A percentile compares a stretch with the other conserved stretches of the same genome.
phyloP scores from a whole-genome alignment of 2,797 vertebrate species.

The Pantherophis vulpinus region DNA sequence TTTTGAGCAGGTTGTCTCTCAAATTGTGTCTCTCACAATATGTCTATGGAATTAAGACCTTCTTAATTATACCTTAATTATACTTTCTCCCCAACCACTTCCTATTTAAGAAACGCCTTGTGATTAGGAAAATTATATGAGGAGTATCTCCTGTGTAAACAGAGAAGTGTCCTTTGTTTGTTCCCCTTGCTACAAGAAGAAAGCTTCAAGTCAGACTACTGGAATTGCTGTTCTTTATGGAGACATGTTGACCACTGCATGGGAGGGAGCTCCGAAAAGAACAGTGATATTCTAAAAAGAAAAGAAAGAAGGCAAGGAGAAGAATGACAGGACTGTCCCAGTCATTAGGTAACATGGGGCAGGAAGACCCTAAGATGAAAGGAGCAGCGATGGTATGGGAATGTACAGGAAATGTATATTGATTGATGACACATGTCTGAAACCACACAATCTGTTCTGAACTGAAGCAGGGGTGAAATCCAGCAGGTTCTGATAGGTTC shows the following conservation, averaged over 20 bases:
- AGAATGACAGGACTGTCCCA: neutral
- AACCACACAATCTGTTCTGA: neutral
- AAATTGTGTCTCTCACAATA: too few species aligned
- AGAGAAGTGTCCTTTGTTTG: constrained; percentile 5
- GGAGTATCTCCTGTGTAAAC: too few species aligned
- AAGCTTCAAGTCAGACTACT: neutral
- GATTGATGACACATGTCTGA: neutral
- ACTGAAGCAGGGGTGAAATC: too few species aligned
- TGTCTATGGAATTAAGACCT: too few species aligned
- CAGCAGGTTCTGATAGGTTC: too few species aligned
- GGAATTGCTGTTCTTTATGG: neutral
- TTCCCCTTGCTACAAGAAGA: neutral
- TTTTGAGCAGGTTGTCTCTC: too few species aligned
- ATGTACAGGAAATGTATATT: neutral
- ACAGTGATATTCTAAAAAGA: neutral
- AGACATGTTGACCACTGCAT: neutral
- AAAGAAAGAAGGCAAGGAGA: neutral
- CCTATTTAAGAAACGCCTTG: too few species aligned
- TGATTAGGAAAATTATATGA: too few species aligned
- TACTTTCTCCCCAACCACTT: too few species aligned
- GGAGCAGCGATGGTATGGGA: neutral
- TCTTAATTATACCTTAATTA: too few species aligned
- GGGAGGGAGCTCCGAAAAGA: neutral
- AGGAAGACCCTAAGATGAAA: neutral
- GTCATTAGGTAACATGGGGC: neutral